Base-by-base conservation (phyloP, 2,797 vertebrate genomes). In the Poecile montanus region DNA sequence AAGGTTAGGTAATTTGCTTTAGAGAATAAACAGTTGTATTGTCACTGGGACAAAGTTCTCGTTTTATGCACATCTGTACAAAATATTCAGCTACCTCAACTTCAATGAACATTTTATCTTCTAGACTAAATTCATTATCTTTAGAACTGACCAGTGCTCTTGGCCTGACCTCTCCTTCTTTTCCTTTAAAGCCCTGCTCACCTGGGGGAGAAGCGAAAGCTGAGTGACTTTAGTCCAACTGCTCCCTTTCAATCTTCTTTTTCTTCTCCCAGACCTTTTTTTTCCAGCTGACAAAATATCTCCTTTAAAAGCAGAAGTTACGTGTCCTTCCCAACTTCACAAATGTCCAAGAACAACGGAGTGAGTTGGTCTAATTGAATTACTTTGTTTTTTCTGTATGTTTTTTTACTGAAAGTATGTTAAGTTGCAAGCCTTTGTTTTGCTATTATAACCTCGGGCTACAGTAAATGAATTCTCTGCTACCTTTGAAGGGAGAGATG, bases 391-490 rank as follows among this genome's bases (percentile, higher is more conserved):
- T 96, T 97, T 97, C 92, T 93, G 89, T 26, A 3, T 48, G 10
- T 14, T 30, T 8, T 61, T 63, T 44, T 29, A 22, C 74, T 63
- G 26, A 56, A 97, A 98, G 85, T 95, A 96, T 96, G 95, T 92
- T 97, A 97, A 97, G 95, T 97, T 98, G 92, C 96, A 88, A 97
- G 96, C 94, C 97, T 98, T 98, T 98, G 97, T 98, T 98, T 98
- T 98, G 97, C 97, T 98, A 97, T 94, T 92, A 70, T 97, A 97
- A 98, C 98, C 98, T 97, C 94, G 44, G 98, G 98, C 97, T 97
- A 97, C 97, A 98, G 97, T 98, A 98, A 99, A 98, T 98, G 97
- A 98, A 98, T 98, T 98, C 97, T 96, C 97, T 97, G 97, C 98
- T 98, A 97, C 86, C 91, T 99, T 98, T 98, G 98, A 99, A 98